Evolutionary conservation across 1,140 invertebrate genomes (phyloP).

Genomic region (Acromyrmex charruanus): DNA sequence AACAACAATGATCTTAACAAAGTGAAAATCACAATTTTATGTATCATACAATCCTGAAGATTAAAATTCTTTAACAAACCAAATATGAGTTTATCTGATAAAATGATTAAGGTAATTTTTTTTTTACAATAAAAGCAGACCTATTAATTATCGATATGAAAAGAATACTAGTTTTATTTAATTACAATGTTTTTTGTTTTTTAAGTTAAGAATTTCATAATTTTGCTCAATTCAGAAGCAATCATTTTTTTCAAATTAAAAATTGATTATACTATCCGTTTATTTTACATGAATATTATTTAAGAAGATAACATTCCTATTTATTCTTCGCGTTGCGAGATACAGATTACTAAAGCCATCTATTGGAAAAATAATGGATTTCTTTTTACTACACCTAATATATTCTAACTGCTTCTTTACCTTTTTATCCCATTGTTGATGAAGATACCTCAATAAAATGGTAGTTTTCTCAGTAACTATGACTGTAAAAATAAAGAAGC

Average conservation of each 20-base stretch:
- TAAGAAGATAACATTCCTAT: too few species aligned
- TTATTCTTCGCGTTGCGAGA: too few species aligned
- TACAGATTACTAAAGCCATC: too few species aligned
- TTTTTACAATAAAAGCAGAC: not conserved
- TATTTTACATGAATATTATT: not conserved
- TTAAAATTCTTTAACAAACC: not conserved
- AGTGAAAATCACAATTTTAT: not conserved
- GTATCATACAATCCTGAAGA: not conserved
- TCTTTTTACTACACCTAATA: not conserved
- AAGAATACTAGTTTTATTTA: constrained; percentile 1
- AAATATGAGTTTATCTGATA: not conserved
- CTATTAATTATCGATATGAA: not conserved
- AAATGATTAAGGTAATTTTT: not conserved
- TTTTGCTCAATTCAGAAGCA: not conserved
- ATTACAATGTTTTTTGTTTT: not conserved
- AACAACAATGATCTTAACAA: not conserved
- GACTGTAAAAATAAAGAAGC: constrained; percentile 88
- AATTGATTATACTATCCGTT: not conserved
- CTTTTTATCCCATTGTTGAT: constrained; percentile 98
- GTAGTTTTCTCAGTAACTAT: constrained; percentile 98
- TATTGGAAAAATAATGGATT: too few species aligned
- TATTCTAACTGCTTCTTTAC: constrained; percentile 81
- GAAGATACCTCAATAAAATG: constrained; percentile 96
- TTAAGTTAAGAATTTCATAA: not conserved
- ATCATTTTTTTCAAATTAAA: constrained; percentile 3